Conservation (phyloP, 2,113 vertebrate genomes). For the Nibea albiflora region DNA sequence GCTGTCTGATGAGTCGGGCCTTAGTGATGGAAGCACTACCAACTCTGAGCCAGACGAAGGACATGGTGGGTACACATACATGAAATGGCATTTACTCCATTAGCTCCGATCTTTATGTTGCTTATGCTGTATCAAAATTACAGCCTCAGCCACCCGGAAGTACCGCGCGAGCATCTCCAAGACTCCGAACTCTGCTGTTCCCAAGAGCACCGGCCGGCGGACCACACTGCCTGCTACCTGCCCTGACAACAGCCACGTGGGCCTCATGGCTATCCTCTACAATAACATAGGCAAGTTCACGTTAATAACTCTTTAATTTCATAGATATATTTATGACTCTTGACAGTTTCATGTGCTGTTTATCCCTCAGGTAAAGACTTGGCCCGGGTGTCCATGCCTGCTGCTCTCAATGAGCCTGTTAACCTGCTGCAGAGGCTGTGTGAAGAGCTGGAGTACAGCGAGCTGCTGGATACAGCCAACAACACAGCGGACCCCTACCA, state of each 20-base stretch:
- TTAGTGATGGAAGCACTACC: constrained; percentile 89
- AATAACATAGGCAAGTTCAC: constrained; percentile 88
- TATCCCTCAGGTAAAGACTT: constrained; percentile 88
- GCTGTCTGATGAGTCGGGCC: constrained; percentile 89
- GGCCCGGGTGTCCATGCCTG: constrained; percentile 93
- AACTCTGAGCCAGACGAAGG: constrained; percentile 87
- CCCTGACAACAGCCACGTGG: constrained; percentile 88
- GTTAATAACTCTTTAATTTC: not conserved
- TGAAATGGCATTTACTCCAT: too few species aligned
- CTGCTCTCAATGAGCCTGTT: constrained; percentile 91
- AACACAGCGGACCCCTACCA: constrained; percentile 87
- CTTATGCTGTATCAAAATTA: not conserved
- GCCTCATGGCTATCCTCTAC: constrained; percentile 91
- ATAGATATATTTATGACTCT: not conserved
- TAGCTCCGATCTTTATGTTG: not conserved
- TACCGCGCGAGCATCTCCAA: constrained; percentile 78
- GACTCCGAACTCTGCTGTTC: constrained; percentile 40
- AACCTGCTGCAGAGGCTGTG: constrained; percentile 92
- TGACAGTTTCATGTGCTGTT: not conserved
- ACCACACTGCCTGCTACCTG: constrained; percentile 85
- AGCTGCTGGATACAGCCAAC: constrained; percentile 89
- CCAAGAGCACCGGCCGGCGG: constrained; percentile 77
- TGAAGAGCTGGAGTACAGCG: constrained; percentile 93
- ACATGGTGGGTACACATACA: constrained; percentile 72
- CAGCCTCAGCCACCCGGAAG: constrained; percentile 72